Evolutionary conservation across 2,797 vertebrate genomes (phyloP).

Genomic region (Epinephelus malabaricus): DNA sequence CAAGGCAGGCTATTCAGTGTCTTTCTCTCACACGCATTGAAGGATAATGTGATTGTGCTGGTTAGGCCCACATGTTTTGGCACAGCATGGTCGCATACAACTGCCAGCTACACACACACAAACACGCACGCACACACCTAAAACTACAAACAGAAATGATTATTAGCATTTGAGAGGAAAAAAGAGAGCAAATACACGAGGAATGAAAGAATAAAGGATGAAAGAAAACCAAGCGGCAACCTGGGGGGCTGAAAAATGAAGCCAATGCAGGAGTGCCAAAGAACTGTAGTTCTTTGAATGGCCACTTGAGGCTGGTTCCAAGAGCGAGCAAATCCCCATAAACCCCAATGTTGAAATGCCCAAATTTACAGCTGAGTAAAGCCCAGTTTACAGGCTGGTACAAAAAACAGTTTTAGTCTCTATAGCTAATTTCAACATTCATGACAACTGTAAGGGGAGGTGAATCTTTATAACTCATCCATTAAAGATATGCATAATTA

Average conservation of each 20-base stretch:
- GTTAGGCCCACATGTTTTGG: conserved; percentile 53
- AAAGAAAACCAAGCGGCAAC: neutral
- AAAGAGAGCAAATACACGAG: neutral
- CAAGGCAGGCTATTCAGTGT: conserved; percentile 63
- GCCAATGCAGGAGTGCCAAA: no score
- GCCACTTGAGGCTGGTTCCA: no score
- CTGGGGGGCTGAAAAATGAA: no score
- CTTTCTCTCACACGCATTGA: conserved; percentile 48
- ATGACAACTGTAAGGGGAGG: no score
- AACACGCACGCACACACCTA: neutral
- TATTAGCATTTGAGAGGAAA: conserved; percentile 16
- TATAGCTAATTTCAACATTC: no score
- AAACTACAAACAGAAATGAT: conserved; percentile 2
- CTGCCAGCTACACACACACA: conserved; percentile 25
- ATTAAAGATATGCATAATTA: no score
- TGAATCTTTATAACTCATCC: no score
- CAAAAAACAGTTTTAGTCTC: no score
- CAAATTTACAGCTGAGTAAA: neutral
- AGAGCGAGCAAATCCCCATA: no score
- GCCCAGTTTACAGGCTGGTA: no score
- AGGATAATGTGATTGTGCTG: conserved; percentile 67
- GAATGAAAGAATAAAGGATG: neutral
- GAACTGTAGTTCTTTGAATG: no score
- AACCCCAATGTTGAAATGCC: neutral
- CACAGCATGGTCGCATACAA: conserved; percentile 16